Base-by-base conservation (phyloP, 2,797 vertebrate species). In the Sciurus carolinensis region DNA sequence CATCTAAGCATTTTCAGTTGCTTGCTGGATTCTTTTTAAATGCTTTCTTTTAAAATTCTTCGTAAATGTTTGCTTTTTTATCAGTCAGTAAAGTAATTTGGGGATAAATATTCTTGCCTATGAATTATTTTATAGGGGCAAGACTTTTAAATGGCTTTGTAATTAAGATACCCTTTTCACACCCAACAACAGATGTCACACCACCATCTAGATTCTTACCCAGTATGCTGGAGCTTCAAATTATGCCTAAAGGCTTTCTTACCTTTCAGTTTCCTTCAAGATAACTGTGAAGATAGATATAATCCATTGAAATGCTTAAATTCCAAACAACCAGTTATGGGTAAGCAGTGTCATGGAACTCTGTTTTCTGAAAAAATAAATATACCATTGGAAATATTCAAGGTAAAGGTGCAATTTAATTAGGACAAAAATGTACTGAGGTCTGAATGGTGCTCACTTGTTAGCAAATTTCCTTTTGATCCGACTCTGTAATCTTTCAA, bases 131-230 rank as follows among this genome's bases (percentile, higher is more conserved):
- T 91, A 66, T 30, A 87, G 59, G 44, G 67, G n/a, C 22, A 22
- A 87, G 42, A 28, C 12, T 90, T 95, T 97, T 30, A 87, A 81
- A 77, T 24, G 33, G 6, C 47, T 84, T 20, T 80, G 33, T 33
- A n/a, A 39, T 67, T 59, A 59, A 81, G 42, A 64, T 59, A 76
- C 9, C 15, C 52, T 86, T 94, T 96, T 67, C 57, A 69, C 13
- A 82, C 59, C 44, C 18, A 79, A 76, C 11, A 59, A 39, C 72
- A 95, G 50, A 54, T 84, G 39, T 54, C 59, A 92, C 52, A 44
- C 52, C 64, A 24, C 17, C 22, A 33, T 88, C 54, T 64, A 67
- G 57, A 59, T 14, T 64, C 47, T 94, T 95, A 50, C 17, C n/a
- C 44, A 76, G 4, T 67, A 52, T 71, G 36, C 15, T n/a, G 44